Conservation (phyloP, 92 coral and sea anemone genomes). For the Actinernus sp. region DNA sequence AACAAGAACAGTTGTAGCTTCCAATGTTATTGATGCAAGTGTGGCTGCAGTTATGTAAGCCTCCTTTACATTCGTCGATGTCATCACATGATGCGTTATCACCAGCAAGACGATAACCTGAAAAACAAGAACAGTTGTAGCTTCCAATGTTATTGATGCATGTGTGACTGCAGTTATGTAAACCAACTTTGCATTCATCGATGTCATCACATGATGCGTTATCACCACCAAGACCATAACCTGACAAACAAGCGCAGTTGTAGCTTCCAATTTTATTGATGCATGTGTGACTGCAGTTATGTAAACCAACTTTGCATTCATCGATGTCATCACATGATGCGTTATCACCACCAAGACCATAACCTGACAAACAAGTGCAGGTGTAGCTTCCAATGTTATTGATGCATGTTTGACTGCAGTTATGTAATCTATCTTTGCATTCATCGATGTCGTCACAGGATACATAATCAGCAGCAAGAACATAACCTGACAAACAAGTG, state of each 20-base stretch:
- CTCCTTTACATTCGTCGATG: background rate
- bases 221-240: background rate
- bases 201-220: background rate
- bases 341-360: background rate
- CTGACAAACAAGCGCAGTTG: background rate
- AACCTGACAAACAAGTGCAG: background rate
- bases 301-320: background rate
- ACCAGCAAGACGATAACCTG: background rate
- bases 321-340: background rate
- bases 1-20: constrained; percentile 4
- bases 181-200: background rate
- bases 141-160: constrained; percentile 4
- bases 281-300: background rate
- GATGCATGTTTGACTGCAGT: background rate
- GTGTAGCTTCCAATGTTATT: background rate
- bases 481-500: background rate
- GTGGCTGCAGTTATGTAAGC: constrained; percentile 1
- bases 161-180: background rate
- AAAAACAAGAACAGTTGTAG: constrained; percentile 4
- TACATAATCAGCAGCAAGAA: background rate
- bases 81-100: background rate
- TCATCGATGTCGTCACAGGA: background rate
- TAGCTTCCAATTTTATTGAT: background rate
- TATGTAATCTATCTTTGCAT: background rate
- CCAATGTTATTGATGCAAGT: background rate